Evolutionary conservation across 2,797 vertebrate species (phyloP).

Genomic region (Neopelma chrysocephalum): DNA sequence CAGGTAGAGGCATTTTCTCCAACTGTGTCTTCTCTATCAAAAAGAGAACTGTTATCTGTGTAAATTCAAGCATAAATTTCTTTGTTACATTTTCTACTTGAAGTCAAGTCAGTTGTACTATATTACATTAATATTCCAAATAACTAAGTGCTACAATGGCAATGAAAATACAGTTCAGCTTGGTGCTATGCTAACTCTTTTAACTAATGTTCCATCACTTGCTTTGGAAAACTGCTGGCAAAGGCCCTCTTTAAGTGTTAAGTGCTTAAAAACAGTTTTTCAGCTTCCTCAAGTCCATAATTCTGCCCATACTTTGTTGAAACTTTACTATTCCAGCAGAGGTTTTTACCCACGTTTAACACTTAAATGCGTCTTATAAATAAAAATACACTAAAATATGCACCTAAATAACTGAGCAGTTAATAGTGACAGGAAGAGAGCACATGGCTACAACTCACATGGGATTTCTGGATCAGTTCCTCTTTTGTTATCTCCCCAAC

Average conservation of each 20-base stretch:
- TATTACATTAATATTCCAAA: neutral
- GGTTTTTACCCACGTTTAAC: neutral
- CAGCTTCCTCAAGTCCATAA: neutral
- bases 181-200: neutral
- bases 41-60: neutral
- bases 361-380: neutral
- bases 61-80: neutral
- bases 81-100: neutral
- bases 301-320: neutral
- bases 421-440: neutral
- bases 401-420: neutral
- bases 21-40: neutral
- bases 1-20: neutral
- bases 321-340: neutral
- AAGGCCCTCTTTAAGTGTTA: neutral
- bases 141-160: neutral
- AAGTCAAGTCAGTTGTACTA: neutral
- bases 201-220: neutral
- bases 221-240: neutral
- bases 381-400: neutral
- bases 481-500: constrained; percentile 99
- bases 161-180: neutral
- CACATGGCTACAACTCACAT: constrained; percentile 81
- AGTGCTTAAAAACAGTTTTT: neutral
- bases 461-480: constrained; percentile 95